These are phyloP conservation scores for Sesamia nonagrioides DNA, from an alignment of 1,140 invertebrate species.

Conservation along the genomic window DNA sequence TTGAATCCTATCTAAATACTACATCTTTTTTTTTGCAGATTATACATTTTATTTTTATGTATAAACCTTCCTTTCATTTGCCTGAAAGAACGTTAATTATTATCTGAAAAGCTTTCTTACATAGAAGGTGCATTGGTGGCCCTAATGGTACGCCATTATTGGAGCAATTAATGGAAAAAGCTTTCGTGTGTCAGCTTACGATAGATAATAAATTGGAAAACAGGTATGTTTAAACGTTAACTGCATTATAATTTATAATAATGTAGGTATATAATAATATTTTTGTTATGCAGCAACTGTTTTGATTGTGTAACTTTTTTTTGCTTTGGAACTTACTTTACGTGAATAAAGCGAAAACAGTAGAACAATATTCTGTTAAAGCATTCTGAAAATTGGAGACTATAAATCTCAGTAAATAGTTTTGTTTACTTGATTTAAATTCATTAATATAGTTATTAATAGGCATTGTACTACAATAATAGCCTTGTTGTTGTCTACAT, in stretches of 20 bases:
- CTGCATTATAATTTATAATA: too few species aligned
- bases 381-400: neutral
- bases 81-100: too few species aligned
- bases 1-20: neutral
- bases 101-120: too few species aligned
- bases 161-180: too few species aligned
- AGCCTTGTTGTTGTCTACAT: neutral
- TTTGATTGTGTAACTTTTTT: constrained; percentile 11
- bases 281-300: neutral
- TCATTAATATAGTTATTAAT: neutral
- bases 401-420: neutral
- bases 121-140: too few species aligned
- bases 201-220: neutral
- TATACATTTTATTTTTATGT: too few species aligned
- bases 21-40: neutral
- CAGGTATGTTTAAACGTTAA: too few species aligned
- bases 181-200: neutral
- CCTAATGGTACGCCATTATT: too few species aligned
- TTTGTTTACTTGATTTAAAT: neutral
- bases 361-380: neutral
- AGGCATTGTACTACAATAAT: neutral
- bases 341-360: neutral
- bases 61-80: too few species aligned
- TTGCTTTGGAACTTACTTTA: neutral
- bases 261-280: too few species aligned